A percentile compares a stretch with the other conserved stretches of the same genome.
phyloP scores from a whole-genome alignment of 2,888 invertebrate species.

The Slavum lentiscoides region DNA sequence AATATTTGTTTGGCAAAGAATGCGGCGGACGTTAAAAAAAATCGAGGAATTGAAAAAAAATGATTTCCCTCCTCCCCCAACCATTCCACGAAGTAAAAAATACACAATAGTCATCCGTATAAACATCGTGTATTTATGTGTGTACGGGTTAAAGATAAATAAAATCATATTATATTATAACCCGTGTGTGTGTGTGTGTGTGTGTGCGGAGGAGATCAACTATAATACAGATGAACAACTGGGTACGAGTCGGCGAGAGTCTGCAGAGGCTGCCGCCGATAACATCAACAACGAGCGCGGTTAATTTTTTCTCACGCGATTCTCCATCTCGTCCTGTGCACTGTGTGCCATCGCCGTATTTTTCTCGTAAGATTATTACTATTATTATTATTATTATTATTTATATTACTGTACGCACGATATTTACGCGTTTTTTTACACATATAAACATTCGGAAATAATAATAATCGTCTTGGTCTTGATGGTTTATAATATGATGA shows the following conservation, averaged over 20 bases:
- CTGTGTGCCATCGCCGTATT: too few relatives aligned
- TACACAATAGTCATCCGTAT: neutral
- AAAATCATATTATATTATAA: slow-evolving; percentile 9
- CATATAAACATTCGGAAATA: too few relatives aligned
- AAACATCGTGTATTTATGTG: neutral
- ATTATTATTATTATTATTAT: too few relatives aligned
- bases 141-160: slow-evolving; percentile 17
- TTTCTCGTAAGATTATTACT: too few relatives aligned
- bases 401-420: too few relatives aligned
- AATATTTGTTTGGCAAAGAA: slow-evolving; percentile 30
- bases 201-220: neutral
- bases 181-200: neutral
- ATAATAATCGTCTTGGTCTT: too few relatives aligned
- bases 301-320: slow-evolving; percentile 51
- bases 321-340: too few relatives aligned
- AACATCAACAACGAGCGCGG: slow-evolving; percentile 44
- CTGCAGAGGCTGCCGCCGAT: slow-evolving; percentile 1
- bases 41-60: too few relatives aligned
- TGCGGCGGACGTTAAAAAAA: neutral
- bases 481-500: too few relatives aligned
- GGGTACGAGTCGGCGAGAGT: too few relatives aligned
- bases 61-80: too few relatives aligned
- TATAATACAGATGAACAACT: neutral
- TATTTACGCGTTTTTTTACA: too few relatives aligned
- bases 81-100: neutral